These are phyloP conservation scores for Archilochus colubris DNA, from an alignment of 2,113 vertebrate species.

Conservation along the genomic window DNA sequence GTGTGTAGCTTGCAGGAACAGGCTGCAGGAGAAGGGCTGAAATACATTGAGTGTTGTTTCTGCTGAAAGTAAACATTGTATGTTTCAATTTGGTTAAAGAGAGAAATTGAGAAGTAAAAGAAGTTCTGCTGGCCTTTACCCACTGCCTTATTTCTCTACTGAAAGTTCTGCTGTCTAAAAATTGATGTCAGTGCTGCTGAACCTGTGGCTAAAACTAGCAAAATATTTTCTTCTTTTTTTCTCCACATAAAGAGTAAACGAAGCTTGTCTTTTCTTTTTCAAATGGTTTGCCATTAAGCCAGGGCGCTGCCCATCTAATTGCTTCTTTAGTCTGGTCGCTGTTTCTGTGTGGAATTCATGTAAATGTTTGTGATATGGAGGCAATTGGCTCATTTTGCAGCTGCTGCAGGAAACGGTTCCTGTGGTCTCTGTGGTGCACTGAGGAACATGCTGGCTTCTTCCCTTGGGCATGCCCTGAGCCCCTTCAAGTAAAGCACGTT, in stretches of 20 bases:
- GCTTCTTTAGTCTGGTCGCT: not conserved
- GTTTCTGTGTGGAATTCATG: not conserved
- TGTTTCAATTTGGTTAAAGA: not conserved
- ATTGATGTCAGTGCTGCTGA: not conserved
- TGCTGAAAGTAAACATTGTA: not conserved
- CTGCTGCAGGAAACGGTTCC: not conserved
- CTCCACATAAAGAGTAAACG: accelerated
- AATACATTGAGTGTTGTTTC: accelerated
- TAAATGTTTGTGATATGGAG: not conserved
- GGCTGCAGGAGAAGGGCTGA: not conserved
- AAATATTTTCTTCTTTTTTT: too few species aligned
- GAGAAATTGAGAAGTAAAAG: not conserved
- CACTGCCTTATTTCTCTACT: not conserved
- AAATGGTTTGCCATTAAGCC: not conserved
- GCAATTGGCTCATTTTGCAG: not conserved
- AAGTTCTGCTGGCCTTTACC: not conserved
- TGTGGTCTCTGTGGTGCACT: not conserved
- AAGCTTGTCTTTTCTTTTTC: not conserved
- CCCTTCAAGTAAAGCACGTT: not conserved
- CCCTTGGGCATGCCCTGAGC: not conserved
- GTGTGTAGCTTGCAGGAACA: too few species aligned
- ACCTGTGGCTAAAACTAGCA: not conserved
- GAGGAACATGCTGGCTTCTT: not conserved
- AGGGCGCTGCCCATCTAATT: not conserved
- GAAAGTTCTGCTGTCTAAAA: not conserved